Conservation (phyloP, 2,113 vertebrate species). For the Triplophysa rosa region DNA sequence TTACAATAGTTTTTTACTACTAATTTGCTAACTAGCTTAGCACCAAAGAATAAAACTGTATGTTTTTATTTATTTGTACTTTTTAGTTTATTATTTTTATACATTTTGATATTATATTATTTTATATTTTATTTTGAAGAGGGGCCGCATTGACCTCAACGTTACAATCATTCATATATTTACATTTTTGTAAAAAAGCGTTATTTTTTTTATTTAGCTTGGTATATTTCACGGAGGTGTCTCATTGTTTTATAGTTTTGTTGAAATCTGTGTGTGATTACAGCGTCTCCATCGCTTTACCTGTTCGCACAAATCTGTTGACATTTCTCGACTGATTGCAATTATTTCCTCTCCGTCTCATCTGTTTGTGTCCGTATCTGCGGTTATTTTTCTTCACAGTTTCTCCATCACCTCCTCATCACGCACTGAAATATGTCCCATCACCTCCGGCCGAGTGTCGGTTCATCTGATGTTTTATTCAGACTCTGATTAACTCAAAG, state of each 20-base stretch:
- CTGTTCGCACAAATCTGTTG: not conserved
- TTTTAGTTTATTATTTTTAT: too few relatives aligned
- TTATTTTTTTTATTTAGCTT: too few relatives aligned
- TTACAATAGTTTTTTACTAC: too few relatives aligned
- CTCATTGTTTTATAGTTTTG: not conserved
- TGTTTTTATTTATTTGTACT: too few relatives aligned
- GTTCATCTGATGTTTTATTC: slow-evolving; percentile 61
- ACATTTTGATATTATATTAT: too few relatives aligned
- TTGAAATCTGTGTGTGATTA: not conserved
- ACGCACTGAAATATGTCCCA: slow-evolving; percentile 47
- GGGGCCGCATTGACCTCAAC: too few relatives aligned
- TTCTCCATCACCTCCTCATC: not conserved
- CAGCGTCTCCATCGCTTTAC: slow-evolving; percentile 5
- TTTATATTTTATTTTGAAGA: too few relatives aligned
- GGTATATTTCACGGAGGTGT: not conserved
- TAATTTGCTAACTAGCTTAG: too few relatives aligned
- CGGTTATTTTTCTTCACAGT: not conserved
- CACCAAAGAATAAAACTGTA: too few relatives aligned
- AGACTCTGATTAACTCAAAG: slow-evolving; percentile 68
- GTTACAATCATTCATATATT: too few relatives aligned
- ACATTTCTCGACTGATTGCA: slow-evolving; percentile 7
- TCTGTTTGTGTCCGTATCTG: not conserved
- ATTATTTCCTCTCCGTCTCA: not conserved
- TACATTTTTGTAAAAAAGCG: too few relatives aligned
- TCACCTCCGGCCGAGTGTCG: slow-evolving; percentile 55